Evolutionary conservation across 1,140 invertebrate species (phyloP).

Genomic region (Drosophila chauvacae): DNA sequence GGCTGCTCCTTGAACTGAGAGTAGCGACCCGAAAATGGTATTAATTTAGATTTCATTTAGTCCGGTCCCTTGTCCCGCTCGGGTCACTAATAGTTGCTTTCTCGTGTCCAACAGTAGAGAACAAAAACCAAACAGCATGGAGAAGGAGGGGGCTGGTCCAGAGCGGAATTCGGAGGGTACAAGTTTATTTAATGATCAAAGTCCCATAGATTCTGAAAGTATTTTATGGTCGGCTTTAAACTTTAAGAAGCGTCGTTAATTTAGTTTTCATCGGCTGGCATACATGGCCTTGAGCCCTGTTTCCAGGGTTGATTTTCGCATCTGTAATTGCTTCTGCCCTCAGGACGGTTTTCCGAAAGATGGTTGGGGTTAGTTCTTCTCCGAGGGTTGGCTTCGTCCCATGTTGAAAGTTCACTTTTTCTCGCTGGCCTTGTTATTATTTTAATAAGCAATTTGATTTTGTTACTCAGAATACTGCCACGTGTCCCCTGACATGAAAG

Average conservation of each 20-base stretch:
- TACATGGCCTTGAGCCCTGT: slow-evolving; percentile 61
- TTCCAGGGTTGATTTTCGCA: slow-evolving; percentile 59
- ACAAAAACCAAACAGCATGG: slow-evolving; percentile 17
- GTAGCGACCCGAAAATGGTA: slow-evolving; percentile 70
- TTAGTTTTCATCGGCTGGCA: slow-evolving; percentile 6
- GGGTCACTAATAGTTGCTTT: slow-evolving; percentile 57
- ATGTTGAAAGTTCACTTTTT: slow-evolving; percentile 42
- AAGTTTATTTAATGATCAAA: slow-evolving; percentile 67
- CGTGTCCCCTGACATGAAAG: slow-evolving; percentile 43
- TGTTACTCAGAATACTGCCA: slow-evolving; percentile 66
- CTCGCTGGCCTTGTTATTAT: slow-evolving; percentile 11
- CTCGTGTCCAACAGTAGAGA: slow-evolving; percentile 11
- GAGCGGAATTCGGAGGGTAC: neutral
- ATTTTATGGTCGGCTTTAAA: slow-evolving; percentile 35
- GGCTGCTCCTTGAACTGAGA: slow-evolving; percentile 7
- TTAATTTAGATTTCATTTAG: slow-evolving; percentile 80
- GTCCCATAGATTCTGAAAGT: slow-evolving; percentile 31
- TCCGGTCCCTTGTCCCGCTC: slow-evolving; percentile 24
- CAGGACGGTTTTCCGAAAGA: neutral
- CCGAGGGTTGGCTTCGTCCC: slow-evolving; percentile 50
- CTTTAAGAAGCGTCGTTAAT: slow-evolving; percentile 42
- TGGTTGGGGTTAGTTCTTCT: slow-evolving; percentile 49
- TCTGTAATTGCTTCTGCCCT: slow-evolving; percentile 41
- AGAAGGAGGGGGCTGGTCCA: neutral
- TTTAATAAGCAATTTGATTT: slow-evolving; percentile 29